These are phyloP conservation scores for Puntigrus tetrazona DNA, from an alignment of 2,113 vertebrate genomes.

Conservation along the genomic window DNA sequence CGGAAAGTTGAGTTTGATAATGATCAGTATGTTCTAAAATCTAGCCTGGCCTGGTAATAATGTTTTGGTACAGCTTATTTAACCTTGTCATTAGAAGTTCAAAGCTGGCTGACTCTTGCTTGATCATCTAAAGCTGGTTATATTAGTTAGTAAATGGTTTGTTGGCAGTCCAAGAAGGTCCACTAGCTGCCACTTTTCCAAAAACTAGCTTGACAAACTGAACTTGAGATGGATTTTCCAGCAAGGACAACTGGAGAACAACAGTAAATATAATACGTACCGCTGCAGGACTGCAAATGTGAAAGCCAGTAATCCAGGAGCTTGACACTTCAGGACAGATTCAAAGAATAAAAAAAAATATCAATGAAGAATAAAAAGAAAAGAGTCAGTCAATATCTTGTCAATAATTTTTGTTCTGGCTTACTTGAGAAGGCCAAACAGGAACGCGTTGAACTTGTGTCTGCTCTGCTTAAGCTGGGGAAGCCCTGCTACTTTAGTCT, in stretches of 20 bases:
- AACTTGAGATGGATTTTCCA: not conserved
- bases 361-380: not conserved
- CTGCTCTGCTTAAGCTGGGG: slow-evolving; percentile 82
- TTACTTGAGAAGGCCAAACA: slow-evolving; percentile 94
- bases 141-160: not conserved
- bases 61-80: not conserved
- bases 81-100: too few relatives aligned
- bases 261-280: slow-evolving; percentile 65
- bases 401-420: slow-evolving; percentile 48
- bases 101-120: not conserved
- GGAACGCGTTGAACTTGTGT: slow-evolving; percentile 91
- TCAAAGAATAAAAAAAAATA: slow-evolving; percentile 7
- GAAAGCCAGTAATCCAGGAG: slow-evolving; percentile 89
- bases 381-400: not conserved
- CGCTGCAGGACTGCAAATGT: slow-evolving; percentile 85
- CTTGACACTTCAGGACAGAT: slow-evolving; percentile 77
- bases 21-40: too few relatives aligned
- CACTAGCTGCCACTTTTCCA: not conserved
- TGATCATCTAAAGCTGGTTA: not conserved
- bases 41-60: not conserved
- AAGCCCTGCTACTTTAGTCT: slow-evolving; percentile 80
- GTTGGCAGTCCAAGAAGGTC: not conserved
- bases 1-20: too few relatives aligned
- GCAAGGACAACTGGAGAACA: not conserved
- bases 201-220: not conserved